Base-by-base conservation (phyloP, 1,140 invertebrate species). In the Idris sp. region DNA sequence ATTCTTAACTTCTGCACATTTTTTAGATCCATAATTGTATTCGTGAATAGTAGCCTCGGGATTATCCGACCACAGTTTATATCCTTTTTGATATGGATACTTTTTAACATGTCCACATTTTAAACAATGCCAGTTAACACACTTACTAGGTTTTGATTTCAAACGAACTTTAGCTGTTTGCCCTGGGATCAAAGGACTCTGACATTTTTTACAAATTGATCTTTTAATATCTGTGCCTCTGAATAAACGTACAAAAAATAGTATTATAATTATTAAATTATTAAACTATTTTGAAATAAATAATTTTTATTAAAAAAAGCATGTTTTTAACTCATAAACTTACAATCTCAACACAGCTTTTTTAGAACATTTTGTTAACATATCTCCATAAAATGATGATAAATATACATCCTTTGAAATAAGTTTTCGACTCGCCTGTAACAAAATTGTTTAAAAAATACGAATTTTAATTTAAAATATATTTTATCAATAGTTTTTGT, bases 151-250 rank as follows among this genome's bases (percentile, higher is more conserved):
- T 28, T 84, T 87, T 10, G 83, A 83, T 18, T 76, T 18, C 28
- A 87, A 53, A 46, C 86, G 78, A 22, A 87, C 81, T 65, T 28
- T 83, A n/a, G 82, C 81, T 10, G 86, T 86, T 59, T 85, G 75
- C 13, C 86, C 86, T 51, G 86, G 82, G 56, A 87, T 80, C n/a
- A 88, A 67, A 8, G 84, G 84, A 62, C 78, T 75, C 35, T 86
- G 81, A 46, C 86, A 88, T 10, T 33, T 28, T 77, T 87, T 87
- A 35, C 86, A 88, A 11, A 87, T 76, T 1, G 78, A 81, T 31
- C 82, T 79, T 54, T 88, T 88, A 11, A 88, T 30, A 58, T 83
- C 76, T 4, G 82, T 80, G 31, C 85, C 84, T 58, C 86, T 88
- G 22, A n/a, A n/a, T n/a, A n/a, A n/a, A n/a, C n/a, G n/a, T n/a